These are phyloP conservation scores for Arizona elegans DNA, from an alignment of 2,113 vertebrate species.

Conservation along the genomic window DNA sequence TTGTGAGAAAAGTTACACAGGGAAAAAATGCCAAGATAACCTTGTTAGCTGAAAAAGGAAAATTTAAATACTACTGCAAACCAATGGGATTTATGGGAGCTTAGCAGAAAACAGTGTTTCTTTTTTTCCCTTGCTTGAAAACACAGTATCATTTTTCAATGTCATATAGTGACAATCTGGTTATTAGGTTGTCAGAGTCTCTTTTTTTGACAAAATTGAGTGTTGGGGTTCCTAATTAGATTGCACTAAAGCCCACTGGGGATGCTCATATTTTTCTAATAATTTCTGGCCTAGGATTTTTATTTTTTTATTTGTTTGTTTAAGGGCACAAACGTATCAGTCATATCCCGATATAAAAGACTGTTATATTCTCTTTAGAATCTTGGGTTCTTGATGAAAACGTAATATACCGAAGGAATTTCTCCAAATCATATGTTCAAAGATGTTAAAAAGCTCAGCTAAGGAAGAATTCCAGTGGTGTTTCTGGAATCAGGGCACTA, in stretches of 20 bases:
- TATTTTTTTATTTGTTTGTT: conserved; percentile 31
- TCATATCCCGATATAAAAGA: conserved; percentile 51
- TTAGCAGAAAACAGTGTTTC: conserved; percentile 32
- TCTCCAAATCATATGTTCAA: conserved; percentile 23
- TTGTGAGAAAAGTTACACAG: conserved; percentile 25
- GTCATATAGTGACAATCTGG: conserved; percentile 58
- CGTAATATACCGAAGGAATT: conserved; percentile 25
- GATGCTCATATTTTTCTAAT: conserved; percentile 48
- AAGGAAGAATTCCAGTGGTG: conserved; percentile 33
- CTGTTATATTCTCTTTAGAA: conserved; percentile 46
- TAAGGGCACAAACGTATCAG: conserved; percentile 53
- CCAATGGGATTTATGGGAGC: conserved; percentile 28
- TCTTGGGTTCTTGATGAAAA: conserved; percentile 38
- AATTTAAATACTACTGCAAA: conserved; percentile 33
- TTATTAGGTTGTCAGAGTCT: conserved; percentile 65
- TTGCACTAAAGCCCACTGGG: conserved; percentile 56
- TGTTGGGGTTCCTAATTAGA: conserved; percentile 62
- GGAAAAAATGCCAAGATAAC: not conserved
- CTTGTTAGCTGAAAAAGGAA: conserved; percentile 14
- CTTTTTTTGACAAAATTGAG: conserved; percentile 61
- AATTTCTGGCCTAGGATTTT: conserved; percentile 58
- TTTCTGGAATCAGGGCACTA: not conserved
- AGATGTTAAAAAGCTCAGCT: conserved; percentile 24
- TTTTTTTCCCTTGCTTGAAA: conserved; percentile 41
- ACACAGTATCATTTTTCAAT: conserved; percentile 57